Evolutionary conservation across 2,888 invertebrate genomes (phyloP), one percentile per base, ranked within the genome.

Genomic region (Atherix ibis): DNA sequence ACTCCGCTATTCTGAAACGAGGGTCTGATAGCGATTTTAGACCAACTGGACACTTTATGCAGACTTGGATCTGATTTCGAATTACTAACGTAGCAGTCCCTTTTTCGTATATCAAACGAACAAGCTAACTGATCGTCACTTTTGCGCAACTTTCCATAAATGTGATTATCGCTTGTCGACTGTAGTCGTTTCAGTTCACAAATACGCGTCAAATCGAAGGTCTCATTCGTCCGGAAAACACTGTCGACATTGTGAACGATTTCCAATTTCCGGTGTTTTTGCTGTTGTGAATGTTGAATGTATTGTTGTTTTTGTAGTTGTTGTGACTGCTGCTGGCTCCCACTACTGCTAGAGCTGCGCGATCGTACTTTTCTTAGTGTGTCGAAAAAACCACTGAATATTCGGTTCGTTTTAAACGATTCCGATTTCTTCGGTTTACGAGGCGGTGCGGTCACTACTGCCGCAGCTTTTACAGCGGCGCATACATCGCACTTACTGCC

Each of bases 171-270:
- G 15, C 18, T 35, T 5, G 15, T 25, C 10, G n/a, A 22, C 4
- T 16, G 10, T 5, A 18, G n/a, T 8, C 31, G 26, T n/a, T 58
- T 59, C 12, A 56, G 42, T 37, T 57, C 50, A 39, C 53, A 56
- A 29, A 59, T 58, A 19, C 48, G 48, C 39, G 50, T 49, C 39
- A 58, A 48, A 47, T 59, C 58, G 30, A 60, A 59, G 4, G 56
- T 54, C 29, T 54, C 51, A 35, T 56, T 54, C 24, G 58, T 58
- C 37, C 50, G 51, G 33, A 56, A 59, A 1, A 57, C 56, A 4
- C 50, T 57, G 25, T 54, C 56, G 26, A 59, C 54, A 41, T 60
- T 55, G 43, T 60, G 58, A 15, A 59, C 48, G 17, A 60, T 59
- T 36, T 56, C 51, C 29, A 57, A 40, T 34, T 42, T 40, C 10